Evolutionary conservation across 1,140 invertebrate species (phyloP), one percentile per base, ranked within the genome.

Genomic region (Sycophila sp.): DNA sequence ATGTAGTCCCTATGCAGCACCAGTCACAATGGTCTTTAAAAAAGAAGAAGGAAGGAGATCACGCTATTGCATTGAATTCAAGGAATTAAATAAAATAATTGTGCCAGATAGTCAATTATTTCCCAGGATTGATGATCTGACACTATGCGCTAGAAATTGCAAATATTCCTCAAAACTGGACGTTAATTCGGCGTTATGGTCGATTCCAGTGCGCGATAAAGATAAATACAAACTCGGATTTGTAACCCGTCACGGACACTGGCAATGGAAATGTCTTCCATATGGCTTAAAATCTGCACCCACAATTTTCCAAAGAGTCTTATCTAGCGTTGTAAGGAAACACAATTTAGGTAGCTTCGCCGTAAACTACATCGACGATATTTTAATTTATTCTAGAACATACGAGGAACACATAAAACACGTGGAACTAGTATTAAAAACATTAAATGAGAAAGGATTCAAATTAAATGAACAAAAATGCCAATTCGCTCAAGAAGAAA

Each of bases 161-260:
- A 51, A 51, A 22, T 70, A 63, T 70, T 70, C 63, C 63, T 63
- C 59, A 26, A 70, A 70, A 56, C 36, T 63, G 5, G 68, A 63
- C 22, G n/a, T 63, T 2, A 63, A 70, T 38, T 55, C 47, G 22
- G 68, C 68, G 45, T 70, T 70, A 45, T 70, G 59, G 68, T 55
- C 68, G 24, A 70, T 70, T 56, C 59, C 68, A 19, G 13, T 70
- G 30, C 47, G 68, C 1, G 19, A 2, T 45, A 70, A 70, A 45
- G 68, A 70, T 64, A 70, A 24, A n/a, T n/a, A n/a, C n/a, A n/a
- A n/a, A n/a, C n/a, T n/a, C n/a, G n/a, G n/a, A n/a, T n/a, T n/a
- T n/a, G n/a, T n/a, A n/a, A n/a, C n/a, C 30, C 26, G 15, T 56
- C 30, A 6, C 34, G 30, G 17, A 28, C 26, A 3, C 53, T 69